A percentile compares a stretch with the other conserved stretches of the same genome.
These are phyloP conservation scores for Hypomecis punctinalis DNA, from an alignment of 2,888 invertebrate species.

Conservation along the genomic window DNA sequence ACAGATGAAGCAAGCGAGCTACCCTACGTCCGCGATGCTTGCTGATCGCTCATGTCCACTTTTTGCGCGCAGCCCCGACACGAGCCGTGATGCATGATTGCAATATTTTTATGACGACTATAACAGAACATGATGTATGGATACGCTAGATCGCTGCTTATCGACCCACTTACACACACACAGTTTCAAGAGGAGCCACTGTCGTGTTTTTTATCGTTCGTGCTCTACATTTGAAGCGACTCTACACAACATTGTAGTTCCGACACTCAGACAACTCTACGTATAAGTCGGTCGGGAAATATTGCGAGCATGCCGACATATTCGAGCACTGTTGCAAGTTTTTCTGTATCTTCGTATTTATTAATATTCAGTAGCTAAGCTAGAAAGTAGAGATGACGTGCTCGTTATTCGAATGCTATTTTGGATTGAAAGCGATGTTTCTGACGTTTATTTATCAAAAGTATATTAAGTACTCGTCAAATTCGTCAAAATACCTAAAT, in stretches of 20 bases:
- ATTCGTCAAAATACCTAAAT: too few species aligned
- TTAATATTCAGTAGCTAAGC: background rate
- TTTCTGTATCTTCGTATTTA: background rate
- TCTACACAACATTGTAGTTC: too few species aligned
- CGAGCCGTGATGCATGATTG: constrained; percentile 20
- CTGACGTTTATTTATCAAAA: too few species aligned
- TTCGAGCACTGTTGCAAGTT: background rate
- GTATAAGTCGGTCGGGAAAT: background rate
- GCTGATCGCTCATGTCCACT: background rate
- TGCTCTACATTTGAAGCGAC: too few species aligned
- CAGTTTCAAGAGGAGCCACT: background rate
- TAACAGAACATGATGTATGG: constrained; percentile 12
- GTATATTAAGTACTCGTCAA: too few species aligned
- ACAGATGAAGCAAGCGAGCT: too few species aligned
- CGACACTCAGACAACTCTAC: background rate
- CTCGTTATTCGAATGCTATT: too few species aligned
- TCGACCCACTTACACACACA: too few species aligned
- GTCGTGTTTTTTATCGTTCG: background rate
- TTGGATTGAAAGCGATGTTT: too few species aligned
- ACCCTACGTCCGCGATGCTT: too few species aligned
- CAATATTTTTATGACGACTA: constrained; percentile 21
- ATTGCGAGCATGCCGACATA: background rate
- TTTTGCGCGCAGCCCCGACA: background rate
- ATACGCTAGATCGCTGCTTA: background rate
- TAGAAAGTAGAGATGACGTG: background rate